Percentiles rank a stretch among this genome's conserved stretches.
Evolutionary conservation across 2,113 vertebrate species (phyloP).

Genomic region (Brachypteracias leptosomus): DNA sequence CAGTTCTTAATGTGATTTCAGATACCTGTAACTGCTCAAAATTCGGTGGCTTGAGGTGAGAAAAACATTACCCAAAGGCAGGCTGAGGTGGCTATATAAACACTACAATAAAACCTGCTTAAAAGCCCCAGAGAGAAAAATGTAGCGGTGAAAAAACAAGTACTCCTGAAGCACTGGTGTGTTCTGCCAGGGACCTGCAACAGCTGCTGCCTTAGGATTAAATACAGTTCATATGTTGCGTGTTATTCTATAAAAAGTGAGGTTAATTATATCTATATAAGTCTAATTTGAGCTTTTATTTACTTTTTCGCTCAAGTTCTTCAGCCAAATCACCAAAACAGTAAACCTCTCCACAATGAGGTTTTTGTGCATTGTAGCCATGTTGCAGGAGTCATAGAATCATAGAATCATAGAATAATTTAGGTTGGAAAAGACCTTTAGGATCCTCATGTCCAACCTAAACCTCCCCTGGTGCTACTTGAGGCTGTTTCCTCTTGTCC

Average conservation of each 20-base stretch:
- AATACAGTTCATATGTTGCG: not conserved
- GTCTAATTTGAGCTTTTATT: not conserved
- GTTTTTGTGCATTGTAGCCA: not conserved
- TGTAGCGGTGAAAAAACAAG: not conserved
- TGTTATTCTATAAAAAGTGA: not conserved
- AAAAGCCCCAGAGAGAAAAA: conserved; percentile 19
- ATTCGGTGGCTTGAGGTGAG: conserved; percentile 3
- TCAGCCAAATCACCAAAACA: not conserved
- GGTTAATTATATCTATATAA: not conserved
- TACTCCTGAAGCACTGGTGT: not conserved
- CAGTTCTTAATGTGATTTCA: not conserved
- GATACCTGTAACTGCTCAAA: not conserved
- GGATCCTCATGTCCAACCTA: no score
- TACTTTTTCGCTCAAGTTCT: not conserved
- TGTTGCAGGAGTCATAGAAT: not conserved
- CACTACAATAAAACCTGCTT: not conserved
- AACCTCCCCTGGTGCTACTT: no score
- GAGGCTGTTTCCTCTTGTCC: no score
- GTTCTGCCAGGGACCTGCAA: not conserved
- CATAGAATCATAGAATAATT: no score
- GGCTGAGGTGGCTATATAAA: not conserved
- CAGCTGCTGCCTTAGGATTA: not conserved
- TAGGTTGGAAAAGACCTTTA: no score
- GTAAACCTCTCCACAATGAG: not conserved
- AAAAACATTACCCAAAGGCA: conserved; percentile 4